These are phyloP conservation scores for Chiloscyllium punctatum DNA, from an alignment of 2,797 vertebrate species.

Conservation along the genomic window DNA sequence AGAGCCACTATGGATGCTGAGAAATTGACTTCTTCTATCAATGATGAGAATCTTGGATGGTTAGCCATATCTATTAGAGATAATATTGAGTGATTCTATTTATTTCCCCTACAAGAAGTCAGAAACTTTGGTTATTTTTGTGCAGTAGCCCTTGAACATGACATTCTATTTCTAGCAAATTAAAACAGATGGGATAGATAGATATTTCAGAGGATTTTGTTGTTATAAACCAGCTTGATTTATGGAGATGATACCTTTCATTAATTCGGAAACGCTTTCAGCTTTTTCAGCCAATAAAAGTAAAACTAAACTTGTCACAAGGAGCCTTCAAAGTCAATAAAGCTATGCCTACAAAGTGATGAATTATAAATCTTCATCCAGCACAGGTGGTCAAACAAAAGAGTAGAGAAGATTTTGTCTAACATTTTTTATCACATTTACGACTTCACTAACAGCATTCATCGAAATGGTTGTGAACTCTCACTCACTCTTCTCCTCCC, in stretches of 20 bases:
- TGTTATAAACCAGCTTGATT: background rate
- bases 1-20: background rate
- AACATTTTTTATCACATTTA: background rate
- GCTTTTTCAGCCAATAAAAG: background rate
- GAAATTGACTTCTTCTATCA: background rate
- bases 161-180: background rate
- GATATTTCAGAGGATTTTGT: background rate
- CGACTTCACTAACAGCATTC: background rate
- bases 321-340: background rate
- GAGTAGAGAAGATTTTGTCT: background rate
- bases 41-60: background rate
- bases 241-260: background rate
- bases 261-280: background rate
- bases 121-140: background rate
- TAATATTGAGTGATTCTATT: background rate
- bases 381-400: background rate
- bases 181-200: background rate
- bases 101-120: background rate
- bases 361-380: background rate
- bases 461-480: background rate
- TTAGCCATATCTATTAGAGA: background rate
- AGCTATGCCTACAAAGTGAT: background rate
- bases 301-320: background rate
- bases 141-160: background rate
- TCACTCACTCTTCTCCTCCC: too few relatives aligned